Conservation (phyloP, 2,888 invertebrate species). For the Amphipoea oculea region DNA sequence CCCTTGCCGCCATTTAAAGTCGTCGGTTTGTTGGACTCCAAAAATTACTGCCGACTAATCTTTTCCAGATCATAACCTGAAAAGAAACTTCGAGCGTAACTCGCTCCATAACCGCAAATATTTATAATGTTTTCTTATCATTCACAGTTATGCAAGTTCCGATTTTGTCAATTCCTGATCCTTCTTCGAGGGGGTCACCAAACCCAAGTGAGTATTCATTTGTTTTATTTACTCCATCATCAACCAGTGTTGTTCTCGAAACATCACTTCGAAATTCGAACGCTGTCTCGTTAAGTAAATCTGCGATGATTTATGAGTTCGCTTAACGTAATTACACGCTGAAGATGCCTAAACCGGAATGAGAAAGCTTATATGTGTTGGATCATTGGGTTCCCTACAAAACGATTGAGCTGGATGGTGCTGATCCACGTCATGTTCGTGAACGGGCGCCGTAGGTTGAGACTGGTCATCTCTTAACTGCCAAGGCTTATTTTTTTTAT, state of each 20-base stretch:
- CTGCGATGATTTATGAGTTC: not conserved
- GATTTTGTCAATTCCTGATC: conserved; percentile 33
- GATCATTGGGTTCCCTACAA: no score
- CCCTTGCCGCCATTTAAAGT: not conserved
- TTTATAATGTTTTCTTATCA: not conserved
- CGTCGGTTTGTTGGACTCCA: not conserved
- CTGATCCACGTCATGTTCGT: no score
- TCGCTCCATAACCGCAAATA: not conserved
- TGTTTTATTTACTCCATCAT: not conserved
- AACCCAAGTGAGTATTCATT: conserved; percentile 35
- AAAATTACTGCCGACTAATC: not conserved
- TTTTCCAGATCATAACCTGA: not conserved
- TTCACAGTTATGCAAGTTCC: conserved; percentile 38
- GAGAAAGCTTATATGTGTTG: no score
- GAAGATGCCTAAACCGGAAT: no score
- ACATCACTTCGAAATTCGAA: not conserved
- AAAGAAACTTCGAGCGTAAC: not conserved
- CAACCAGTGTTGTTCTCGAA: not conserved
- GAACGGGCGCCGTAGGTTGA: no score
- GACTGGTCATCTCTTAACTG: no score
- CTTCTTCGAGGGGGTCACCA: conserved; percentile 3
- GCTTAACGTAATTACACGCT: no score
- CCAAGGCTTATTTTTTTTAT: no score
- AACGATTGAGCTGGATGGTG: no score
- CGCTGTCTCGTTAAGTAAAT: not conserved